phyloP scores from a whole-genome alignment of 2,113 vertebrate genomes.

The Mormyrus lacerda region DNA sequence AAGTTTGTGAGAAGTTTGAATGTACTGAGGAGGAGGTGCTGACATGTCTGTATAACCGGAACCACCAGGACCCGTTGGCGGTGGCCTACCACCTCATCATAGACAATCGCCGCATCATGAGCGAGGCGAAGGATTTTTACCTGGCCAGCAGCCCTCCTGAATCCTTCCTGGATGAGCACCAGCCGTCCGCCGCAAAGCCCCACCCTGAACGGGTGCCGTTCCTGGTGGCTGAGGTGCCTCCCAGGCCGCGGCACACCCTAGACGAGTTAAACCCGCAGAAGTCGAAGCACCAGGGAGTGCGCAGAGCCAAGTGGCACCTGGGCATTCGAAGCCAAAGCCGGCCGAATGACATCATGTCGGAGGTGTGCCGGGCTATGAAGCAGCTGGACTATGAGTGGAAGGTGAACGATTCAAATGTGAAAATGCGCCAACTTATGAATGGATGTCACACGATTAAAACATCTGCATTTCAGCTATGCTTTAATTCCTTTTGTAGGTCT shows the following conservation, averaged over 20 bases:
- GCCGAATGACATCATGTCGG: conserved; percentile 95
- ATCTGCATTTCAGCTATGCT: neutral
- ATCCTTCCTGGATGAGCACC: conserved; percentile 90
- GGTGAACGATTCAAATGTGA: conserved; percentile 49
- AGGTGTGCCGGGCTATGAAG: conserved; percentile 96
- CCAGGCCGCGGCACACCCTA: conserved; percentile 81
- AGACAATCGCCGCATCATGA: conserved; percentile 98
- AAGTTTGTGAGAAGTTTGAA: conserved; percentile 96
- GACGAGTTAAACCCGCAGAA: conserved; percentile 96
- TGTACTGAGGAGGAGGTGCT: conserved; percentile 95
- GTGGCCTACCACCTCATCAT: conserved; percentile 98
- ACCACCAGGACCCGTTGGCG: conserved; percentile 89
- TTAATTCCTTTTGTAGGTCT: neutral
- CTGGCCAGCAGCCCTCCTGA: conserved; percentile 91
- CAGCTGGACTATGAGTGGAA: conserved; percentile 98
- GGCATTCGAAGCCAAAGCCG: conserved; percentile 95
- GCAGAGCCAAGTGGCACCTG: conserved; percentile 94
- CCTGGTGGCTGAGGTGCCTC: conserved; percentile 74
- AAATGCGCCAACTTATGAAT: neutral
- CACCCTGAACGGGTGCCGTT: conserved; percentile 93
- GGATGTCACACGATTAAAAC: neutral
- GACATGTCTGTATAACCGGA: conserved; percentile 82
- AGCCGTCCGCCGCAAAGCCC: conserved; percentile 67
- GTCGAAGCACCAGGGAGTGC: conserved; percentile 91
- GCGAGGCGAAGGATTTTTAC: conserved; percentile 96